phyloP scores from a whole-genome alignment of 2,113 vertebrate species.

The Archilochus colubris region DNA sequence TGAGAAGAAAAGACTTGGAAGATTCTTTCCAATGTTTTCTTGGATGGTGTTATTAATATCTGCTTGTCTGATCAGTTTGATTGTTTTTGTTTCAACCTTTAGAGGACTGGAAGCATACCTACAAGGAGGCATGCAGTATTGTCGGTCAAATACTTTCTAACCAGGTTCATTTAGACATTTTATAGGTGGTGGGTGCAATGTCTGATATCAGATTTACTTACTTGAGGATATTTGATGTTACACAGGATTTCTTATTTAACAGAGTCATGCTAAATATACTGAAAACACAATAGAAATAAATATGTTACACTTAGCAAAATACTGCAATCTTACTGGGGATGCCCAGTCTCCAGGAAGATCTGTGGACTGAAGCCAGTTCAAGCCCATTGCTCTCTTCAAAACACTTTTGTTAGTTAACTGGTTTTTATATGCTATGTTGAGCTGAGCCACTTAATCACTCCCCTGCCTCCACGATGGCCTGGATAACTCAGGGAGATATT shows the following conservation, averaged over 20 bases:
- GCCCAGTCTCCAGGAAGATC: background rate
- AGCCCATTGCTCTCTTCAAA: background rate
- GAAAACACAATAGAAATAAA: background rate
- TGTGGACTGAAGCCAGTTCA: background rate
- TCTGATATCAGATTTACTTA: background rate
- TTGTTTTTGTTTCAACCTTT: background rate
- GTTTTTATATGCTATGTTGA: background rate
- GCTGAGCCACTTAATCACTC: background rate
- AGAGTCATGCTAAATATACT: too few relatives aligned
- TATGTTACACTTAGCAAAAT: background rate
- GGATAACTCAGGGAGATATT: background rate
- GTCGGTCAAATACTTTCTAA: background rate
- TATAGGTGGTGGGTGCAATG: accelerated
- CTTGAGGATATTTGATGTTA: background rate
- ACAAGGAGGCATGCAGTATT: background rate
- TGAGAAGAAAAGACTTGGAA: background rate
- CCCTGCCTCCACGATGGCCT: background rate
- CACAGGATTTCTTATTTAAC: too few relatives aligned
- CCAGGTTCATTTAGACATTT: background rate
- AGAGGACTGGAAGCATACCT: background rate
- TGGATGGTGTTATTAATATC: background rate
- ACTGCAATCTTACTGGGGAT: background rate
- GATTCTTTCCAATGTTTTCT: background rate
- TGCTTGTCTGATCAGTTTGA: background rate
- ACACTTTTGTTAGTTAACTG: background rate